A percentile compares a stretch with the other conserved stretches of the same genome.
Conservation (phyloP, 2,888 invertebrate species). For the Omphaloscelis lunosa region DNA sequence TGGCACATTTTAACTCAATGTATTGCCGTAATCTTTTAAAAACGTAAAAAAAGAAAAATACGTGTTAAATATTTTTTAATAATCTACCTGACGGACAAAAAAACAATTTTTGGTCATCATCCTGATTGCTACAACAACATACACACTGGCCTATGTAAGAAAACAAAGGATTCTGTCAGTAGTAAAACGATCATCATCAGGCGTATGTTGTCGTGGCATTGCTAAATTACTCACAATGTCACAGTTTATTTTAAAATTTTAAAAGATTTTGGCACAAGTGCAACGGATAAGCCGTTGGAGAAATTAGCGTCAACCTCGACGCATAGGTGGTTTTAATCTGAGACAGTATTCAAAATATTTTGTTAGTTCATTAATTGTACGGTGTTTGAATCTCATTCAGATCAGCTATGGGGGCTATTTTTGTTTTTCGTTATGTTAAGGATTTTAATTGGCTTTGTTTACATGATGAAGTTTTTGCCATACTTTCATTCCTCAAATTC, state of each 20-base stretch:
- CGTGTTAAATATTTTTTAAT: too few species aligned
- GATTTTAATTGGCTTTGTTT: slow-evolving; percentile 21
- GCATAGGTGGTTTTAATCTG: slow-evolving; percentile 42
- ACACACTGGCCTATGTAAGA: not conserved
- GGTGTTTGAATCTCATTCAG: slow-evolving; percentile 16
- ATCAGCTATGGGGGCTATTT: slow-evolving; percentile 3
- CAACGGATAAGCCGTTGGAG: slow-evolving; percentile 50
- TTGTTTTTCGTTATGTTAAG: slow-evolving; percentile 14
- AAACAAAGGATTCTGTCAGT: slow-evolving; percentile 51
- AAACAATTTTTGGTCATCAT: too few species aligned
- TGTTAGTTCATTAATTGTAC: slow-evolving; percentile 47
- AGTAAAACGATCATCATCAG: slow-evolving; percentile 41
- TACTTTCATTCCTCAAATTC: not conserved
- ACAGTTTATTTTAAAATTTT: slow-evolving; percentile 70
- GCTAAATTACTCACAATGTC: slow-evolving; percentile 69
- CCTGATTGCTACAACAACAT: not conserved
- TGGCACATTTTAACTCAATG: too few species aligned
- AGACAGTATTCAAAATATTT: slow-evolving; percentile 51
- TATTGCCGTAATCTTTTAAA: too few species aligned
- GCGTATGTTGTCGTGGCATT: slow-evolving; percentile 42
- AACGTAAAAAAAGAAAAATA: too few species aligned
- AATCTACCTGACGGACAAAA: too few species aligned
- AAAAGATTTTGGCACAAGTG: slow-evolving; percentile 69
- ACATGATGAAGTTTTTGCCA: not conserved
- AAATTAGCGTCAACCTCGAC: slow-evolving; percentile 57